Evolutionary conservation across 2,888 invertebrate species (phyloP), one percentile per base, ranked within the genome.

Genomic region (Disparrhopalites patrizii): DNA sequence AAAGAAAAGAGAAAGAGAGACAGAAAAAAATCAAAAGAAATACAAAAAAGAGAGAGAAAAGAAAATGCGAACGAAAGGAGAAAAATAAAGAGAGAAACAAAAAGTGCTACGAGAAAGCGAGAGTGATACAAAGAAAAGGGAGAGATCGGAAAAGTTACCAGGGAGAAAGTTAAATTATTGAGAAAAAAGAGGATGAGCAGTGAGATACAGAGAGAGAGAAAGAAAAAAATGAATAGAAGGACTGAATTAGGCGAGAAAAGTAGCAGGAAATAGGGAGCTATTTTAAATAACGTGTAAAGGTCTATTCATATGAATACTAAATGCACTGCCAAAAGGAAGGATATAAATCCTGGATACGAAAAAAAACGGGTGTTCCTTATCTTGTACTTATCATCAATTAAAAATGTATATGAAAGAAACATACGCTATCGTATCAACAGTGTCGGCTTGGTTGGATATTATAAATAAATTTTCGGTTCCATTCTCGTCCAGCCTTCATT

Each of bases 371-470:
- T 36, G 36, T 36, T n/a, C 20, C 52, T 52, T 57, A 57, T 57
- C 57, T 57, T 43, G n/a, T 57, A 5, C 40, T 38, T 36, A 57
- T 57, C 57, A 23, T 27, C 57, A 57, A 57, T 57, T 57, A 57
- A 57, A 56, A 57, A 36, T 38, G 57, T 20, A 56, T 36, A 30
- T 27, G 31, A 8, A 54, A 30, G 18, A 47, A 13, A 13, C 13
- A 8, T n/a, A n/a, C n/a, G n/a, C 13, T 36, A 10, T 36, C 36
- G 8, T 36, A 10, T 36, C 36, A 10, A 36, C 36, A 36, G 8
- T 10, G 36, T 36, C 8, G 36, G 8, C 36, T 8, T 36, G 15
- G 36, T 36, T 36, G 8, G 8, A 10, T 36, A 8, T 36, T 8
- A 36, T 13, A 10, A 8, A 13, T 13, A 13, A 13, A 36, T 13